Evolutionary conservation across 2,797 vertebrate genomes (phyloP), one percentile per base, ranked within the genome.

Genomic region (Lutjanus campechanus): DNA sequence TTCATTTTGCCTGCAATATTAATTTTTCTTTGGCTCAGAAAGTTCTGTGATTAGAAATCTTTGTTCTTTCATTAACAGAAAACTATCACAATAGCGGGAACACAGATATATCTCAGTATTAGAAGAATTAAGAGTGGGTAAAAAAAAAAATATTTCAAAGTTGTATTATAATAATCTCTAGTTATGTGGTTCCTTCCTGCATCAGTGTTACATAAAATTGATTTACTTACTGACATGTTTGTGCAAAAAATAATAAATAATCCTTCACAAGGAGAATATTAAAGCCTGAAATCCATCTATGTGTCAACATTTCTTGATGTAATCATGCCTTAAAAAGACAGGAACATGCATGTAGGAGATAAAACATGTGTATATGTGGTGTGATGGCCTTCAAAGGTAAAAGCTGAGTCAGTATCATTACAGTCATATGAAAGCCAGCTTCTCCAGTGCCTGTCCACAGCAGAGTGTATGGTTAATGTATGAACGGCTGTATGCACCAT

Each of bases 381-480:
- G 11, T 65, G 64, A 72, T 49, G 61, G 59, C 47, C 75, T 41
- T 41, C 9, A n/a, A 8, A 59, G 5, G 3, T 75, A 66, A 79
- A 58, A 15, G 72, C 54, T 79, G 62, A 77, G 71, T 88, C 64
- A 56, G 59, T 59, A 49, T 88, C 49, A 59, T 64, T 50, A 55
- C 47, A 60, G 50, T 0, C 8, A 19, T 72, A 56, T 62, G 53
- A 74, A 64, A 75, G 51, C 62, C 20, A 19, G 69, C 63, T 41
- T 76, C 25, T 53, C 51, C 40, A 9, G 0, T 16, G 8, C 40
- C 63, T 63, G 19, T 73, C 59, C 56, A 68, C 69, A 61, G 68
- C 49, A 55, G n/a, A 29, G 16, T 69, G 8, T 68, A 76, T 86
- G 75, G 74, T 78, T 89, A 82, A 92, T 90, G 83, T 83, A 92